Percentiles rank a stretch among this genome's conserved stretches.
Conservation (phyloP, 2,113 vertebrate species). For the Salvelinus sp. region DNA sequence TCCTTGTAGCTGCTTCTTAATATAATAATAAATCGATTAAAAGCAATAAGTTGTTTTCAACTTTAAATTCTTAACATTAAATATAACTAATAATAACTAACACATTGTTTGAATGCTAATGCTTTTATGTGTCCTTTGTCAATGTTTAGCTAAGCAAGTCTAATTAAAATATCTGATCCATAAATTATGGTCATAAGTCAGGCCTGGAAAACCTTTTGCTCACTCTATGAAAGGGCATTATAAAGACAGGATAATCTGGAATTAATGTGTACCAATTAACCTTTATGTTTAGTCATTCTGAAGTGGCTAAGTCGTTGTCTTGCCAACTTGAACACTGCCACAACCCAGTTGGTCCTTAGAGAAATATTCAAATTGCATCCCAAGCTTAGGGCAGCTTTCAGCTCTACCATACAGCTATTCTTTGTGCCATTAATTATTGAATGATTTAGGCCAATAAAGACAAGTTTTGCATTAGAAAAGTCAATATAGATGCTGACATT, state of each 20-base stretch:
- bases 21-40: not conserved
- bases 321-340: constrained; percentile 8
- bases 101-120: constrained; percentile 47
- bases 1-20: not conserved
- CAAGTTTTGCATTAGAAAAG: not conserved
- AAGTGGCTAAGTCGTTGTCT: constrained; percentile 13
- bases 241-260: constrained; percentile 38
- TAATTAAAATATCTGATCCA: constrained; percentile 67
- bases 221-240: constrained; percentile 15
- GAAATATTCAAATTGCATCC: not conserved
- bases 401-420: not conserved
- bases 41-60: not conserved
- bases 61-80: not conserved
- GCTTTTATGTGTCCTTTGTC: constrained; percentile 63
- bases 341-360: constrained; percentile 3
- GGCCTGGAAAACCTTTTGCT: constrained; percentile 19
- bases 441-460: not conserved
- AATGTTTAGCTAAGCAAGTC: constrained; percentile 52
- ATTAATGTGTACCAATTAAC: constrained; percentile 46
- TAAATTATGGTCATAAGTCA: constrained; percentile 54
- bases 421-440: not conserved
- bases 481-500: not conserved
- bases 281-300: constrained; percentile 33
- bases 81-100: constrained; percentile 48
- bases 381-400: not conserved